Percentiles rank a stretch among this genome's conserved stretches.
Evolutionary conservation across 2,113 vertebrate species (phyloP).

Genomic region (Podiceps cristatus): DNA sequence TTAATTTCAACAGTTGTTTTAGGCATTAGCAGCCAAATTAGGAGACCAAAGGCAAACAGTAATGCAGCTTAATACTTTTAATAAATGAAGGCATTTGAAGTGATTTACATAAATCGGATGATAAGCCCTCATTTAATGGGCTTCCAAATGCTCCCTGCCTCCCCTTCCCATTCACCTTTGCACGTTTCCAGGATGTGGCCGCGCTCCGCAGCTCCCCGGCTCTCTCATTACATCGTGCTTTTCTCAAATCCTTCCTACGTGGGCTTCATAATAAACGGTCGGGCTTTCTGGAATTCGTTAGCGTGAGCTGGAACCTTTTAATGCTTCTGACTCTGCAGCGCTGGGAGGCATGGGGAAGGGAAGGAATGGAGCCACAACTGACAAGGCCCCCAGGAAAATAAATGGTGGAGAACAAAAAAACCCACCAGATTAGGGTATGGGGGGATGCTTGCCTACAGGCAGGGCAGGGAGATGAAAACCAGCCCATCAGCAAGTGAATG

Average conservation of each 20-base stretch:
- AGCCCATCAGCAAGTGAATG: conserved; percentile 53
- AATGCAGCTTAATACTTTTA: conserved; percentile 45
- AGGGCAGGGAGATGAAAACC: conserved; percentile 49
- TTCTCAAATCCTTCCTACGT: not conserved
- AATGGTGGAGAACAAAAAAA: conserved; percentile 15
- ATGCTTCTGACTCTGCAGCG: not conserved
- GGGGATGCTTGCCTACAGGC: conserved; percentile 40
- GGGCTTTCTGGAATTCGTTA: conserved; percentile 30
- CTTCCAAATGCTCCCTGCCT: not conserved
- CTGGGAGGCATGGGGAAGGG: conserved; percentile 11
- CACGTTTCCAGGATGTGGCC: not conserved
- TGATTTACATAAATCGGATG: conserved; percentile 54
- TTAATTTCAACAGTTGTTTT: conserved; percentile 60
- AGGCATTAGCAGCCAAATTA: conserved; percentile 54
- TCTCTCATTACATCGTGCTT: not conserved
- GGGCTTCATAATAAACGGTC: not conserved
- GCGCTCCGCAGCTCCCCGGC: not conserved
- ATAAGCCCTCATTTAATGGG: conserved; percentile 51
- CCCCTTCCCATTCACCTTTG: not conserved
- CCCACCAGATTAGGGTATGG: conserved; percentile 33
- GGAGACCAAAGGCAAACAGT: conserved; percentile 43
- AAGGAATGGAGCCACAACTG: not conserved
- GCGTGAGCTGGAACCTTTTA: not conserved
- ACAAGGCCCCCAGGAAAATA: conserved; percentile 26
- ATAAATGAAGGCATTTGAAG: conserved; percentile 54